phyloP scores from a whole-genome alignment of 1,140 invertebrate species.

The Gonatopus flavifemur region DNA sequence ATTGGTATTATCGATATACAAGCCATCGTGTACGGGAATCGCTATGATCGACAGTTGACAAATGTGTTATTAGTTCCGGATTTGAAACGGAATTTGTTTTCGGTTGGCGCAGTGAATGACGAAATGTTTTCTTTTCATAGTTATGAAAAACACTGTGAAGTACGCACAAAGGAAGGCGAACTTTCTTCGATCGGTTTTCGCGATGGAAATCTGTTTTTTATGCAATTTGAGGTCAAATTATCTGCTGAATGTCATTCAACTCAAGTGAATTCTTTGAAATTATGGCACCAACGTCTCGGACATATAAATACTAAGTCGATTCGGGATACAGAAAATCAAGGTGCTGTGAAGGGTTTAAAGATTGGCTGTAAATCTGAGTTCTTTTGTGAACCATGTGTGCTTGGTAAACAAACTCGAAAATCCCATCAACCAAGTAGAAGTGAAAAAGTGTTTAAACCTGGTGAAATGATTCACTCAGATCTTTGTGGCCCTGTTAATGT shows the following conservation, averaged over 20 bases:
- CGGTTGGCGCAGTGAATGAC: constrained; percentile 6
- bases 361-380: background rate
- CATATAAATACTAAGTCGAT: constrained; percentile 9
- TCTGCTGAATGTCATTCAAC: background rate
- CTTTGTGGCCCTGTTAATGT: constrained; percentile 3
- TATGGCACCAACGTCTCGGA: constrained; percentile 6
- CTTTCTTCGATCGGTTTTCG: background rate
- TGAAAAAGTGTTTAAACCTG: background rate
- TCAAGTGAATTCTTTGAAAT: background rate
- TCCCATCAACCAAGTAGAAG: background rate
- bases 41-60: background rate
- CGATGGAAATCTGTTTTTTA: constrained; percentile 6
- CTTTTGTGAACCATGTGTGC: constrained; percentile 1
- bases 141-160: constrained; percentile 3
- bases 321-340: background rate
- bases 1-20: background rate
- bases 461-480: no score
- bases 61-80: constrained; percentile 10
- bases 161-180: background rate
- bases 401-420: constrained; percentile 9
- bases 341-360: background rate
- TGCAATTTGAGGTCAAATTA: constrained; percentile 11
- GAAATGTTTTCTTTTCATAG: constrained; percentile 5
- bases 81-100: constrained; percentile 13
- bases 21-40: background rate